phyloP scores from a whole-genome alignment of 2,888 invertebrate species.

The Adela reaumurella region DNA sequence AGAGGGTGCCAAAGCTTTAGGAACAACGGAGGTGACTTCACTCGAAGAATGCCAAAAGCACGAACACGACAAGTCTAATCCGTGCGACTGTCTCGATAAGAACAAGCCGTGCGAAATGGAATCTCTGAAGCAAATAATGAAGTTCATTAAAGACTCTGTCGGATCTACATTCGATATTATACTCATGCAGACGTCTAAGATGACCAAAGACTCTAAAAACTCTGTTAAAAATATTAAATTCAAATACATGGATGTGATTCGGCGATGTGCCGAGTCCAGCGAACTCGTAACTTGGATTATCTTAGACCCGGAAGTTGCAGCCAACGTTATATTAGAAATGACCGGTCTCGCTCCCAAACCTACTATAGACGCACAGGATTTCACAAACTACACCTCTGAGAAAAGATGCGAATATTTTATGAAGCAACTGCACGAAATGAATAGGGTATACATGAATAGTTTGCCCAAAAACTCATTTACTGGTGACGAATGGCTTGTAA shows the following conservation, averaged over 20 bases:
- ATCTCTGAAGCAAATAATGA: constrained; percentile 29
- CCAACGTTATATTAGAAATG: constrained; percentile 34
- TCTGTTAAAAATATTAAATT: constrained; percentile 35
- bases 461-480: constrained; percentile 32
- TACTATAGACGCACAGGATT: constrained; percentile 24
- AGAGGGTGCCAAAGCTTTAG: constrained; percentile 23
- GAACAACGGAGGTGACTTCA: background rate
- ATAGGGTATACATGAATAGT: constrained; percentile 33
- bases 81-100: background rate
- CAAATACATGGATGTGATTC: constrained; percentile 36
- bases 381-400: constrained; percentile 18
- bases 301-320: constrained; percentile 30
- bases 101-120: constrained; percentile 14
- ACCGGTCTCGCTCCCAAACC: constrained; percentile 27
- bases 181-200: constrained; percentile 33
- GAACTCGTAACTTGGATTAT: constrained; percentile 33
- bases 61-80: background rate
- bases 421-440: constrained; percentile 29
- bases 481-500: constrained; percentile 41
- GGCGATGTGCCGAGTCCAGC: constrained; percentile 32
- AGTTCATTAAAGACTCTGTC: constrained; percentile 26
- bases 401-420: constrained; percentile 35
- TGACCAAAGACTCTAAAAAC: constrained; percentile 30
- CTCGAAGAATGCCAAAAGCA: background rate
- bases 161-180: constrained; percentile 36